A percentile compares a stretch with the other conserved stretches of the same genome.
Conservation (phyloP, 2,113 vertebrate species). For the Heterotilapia buettikoferi region DNA sequence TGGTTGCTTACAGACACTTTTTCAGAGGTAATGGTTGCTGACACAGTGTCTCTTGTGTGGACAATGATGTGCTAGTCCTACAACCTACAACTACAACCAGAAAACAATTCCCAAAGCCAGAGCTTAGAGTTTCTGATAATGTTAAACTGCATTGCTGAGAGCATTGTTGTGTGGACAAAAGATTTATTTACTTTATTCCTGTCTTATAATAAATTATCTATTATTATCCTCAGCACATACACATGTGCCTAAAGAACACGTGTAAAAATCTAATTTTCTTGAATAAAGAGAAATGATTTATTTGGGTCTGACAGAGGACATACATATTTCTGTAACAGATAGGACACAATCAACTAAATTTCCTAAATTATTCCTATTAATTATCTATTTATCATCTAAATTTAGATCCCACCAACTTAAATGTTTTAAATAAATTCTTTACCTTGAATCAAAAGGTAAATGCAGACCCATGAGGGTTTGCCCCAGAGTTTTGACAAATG, state of each 20-base stretch:
- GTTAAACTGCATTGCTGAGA: not conserved
- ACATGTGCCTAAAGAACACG: not conserved
- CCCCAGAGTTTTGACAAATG: not conserved
- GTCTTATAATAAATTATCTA: not conserved
- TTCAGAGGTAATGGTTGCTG: not conserved
- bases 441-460: not conserved
- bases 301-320: not conserved
- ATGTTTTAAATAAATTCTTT: not conserved
- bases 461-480: not conserved
- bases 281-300: not conserved
- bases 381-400: not conserved
- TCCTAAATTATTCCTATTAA: not conserved
- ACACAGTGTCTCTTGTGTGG: not conserved
- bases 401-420: not conserved
- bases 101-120: not conserved
- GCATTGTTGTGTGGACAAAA: not conserved
- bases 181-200: not conserved
- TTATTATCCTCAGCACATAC: not conserved
- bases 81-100: not conserved
- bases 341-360: not conserved
- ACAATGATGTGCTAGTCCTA: not conserved
- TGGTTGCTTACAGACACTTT: not conserved
- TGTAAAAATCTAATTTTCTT: not conserved
- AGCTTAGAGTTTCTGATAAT: not conserved
- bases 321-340: not conserved